Evolutionary conservation across 2,113 vertebrate genomes (phyloP).

Genomic region (Aptenodytes forsteri): DNA sequence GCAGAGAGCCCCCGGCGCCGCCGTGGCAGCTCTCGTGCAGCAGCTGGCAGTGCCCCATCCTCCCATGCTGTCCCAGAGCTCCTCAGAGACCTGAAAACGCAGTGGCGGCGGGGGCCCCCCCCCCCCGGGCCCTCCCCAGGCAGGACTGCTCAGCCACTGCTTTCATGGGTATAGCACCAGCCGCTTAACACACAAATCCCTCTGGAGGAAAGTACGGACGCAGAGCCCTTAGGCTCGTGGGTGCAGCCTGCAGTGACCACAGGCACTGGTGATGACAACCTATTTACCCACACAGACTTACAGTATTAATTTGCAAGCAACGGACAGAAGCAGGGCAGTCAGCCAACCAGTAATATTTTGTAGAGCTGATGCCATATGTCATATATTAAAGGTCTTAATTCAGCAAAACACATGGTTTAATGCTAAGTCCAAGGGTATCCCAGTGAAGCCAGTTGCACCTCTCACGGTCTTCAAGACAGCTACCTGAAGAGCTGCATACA

Average conservation of each 20-base stretch:
- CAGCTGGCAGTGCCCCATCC: accelerated
- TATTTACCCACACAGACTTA: not conserved
- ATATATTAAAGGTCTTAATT: not conserved
- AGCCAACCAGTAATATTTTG: not conserved
- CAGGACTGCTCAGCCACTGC: not conserved
- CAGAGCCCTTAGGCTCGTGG: not conserved
- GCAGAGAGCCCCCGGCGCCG: no score
- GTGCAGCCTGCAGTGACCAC: not conserved
- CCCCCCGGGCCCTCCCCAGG: not conserved
- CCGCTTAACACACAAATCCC: not conserved
- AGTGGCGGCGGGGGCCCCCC: accelerated
- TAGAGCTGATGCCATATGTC: not conserved
- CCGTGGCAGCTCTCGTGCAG: not conserved
- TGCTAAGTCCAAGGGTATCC: not conserved
- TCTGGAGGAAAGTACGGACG: not conserved
- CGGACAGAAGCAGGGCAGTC: not conserved
- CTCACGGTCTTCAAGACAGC: not conserved
- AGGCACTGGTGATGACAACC: not conserved
- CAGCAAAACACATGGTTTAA: not conserved
- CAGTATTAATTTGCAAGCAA: not conserved
- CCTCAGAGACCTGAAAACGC: not conserved
- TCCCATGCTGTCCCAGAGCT: not conserved
- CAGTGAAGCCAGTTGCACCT: not conserved
- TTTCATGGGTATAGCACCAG: not conserved
- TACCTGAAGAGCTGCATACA: not conserved